These are phyloP conservation scores for Apamea anceps DNA, from an alignment of 2,888 invertebrate species.

Conservation along the genomic window DNA sequence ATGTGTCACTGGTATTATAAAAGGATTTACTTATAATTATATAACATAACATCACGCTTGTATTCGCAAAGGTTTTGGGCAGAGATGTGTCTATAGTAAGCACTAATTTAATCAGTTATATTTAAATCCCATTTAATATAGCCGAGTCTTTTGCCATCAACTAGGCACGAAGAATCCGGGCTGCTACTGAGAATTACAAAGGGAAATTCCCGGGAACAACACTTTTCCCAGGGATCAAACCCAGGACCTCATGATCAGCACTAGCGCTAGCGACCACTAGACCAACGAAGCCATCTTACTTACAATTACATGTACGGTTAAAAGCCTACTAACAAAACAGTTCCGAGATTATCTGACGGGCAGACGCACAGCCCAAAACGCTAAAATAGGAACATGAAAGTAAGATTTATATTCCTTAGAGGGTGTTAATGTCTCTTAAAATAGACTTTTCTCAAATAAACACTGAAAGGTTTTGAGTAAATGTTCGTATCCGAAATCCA, in stretches of 20 bases:
- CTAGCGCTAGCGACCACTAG: neutral
- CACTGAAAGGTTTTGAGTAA: neutral
- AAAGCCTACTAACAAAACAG: neutral
- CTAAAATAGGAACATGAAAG: conserved; percentile 5
- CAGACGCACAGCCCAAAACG: neutral
- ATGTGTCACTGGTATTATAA: neutral
- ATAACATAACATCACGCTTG: neutral
- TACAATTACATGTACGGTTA: neutral
- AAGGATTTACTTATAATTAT: neutral
- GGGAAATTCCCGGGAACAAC: neutral
- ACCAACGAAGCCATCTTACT: neutral
- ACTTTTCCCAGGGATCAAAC: neutral
- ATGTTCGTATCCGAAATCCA: neutral
- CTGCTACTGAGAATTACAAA: neutral
- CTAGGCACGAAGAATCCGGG: neutral
- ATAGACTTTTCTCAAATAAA: conserved; percentile 7
- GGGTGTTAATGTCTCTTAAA: neutral
- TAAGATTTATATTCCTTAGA: conserved; percentile 14
- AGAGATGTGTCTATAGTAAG: neutral
- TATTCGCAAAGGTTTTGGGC: neutral
- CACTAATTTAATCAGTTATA: neutral
- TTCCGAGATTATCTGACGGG: neutral
- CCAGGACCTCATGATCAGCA: neutral
- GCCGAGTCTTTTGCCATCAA: neutral
- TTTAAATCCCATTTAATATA: neutral